Percentiles rank a stretch among this genome's conserved stretches.
Evolutionary conservation across 2,113 vertebrate genomes (phyloP).

Genomic region (Erpornis zantholeuca): DNA sequence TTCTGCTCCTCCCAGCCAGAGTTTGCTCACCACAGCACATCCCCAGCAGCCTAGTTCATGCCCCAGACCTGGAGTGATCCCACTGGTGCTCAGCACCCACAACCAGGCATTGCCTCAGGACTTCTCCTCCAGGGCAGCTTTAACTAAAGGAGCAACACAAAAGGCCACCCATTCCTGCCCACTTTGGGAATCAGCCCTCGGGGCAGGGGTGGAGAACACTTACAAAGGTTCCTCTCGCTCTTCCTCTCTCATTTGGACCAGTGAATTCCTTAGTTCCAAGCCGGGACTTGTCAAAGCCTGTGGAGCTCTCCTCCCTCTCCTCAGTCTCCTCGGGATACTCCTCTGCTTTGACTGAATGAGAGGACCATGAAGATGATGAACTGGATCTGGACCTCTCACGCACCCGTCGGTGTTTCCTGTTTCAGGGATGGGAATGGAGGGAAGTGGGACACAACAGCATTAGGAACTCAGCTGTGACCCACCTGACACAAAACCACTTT

Average conservation of each 20-base stretch:
- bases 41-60: not conserved
- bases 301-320: slow-evolving; percentile 80
- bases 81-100: not conserved
- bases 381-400: slow-evolving; percentile 90
- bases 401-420: slow-evolving; percentile 87
- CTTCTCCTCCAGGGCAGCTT: not conserved
- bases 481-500: not conserved
- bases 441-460: not conserved
- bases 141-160: not conserved
- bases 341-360: slow-evolving; percentile 80
- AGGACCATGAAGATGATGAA: slow-evolving; percentile 89
- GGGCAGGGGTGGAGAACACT: slow-evolving; percentile 53
- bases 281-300: slow-evolving; percentile 79
- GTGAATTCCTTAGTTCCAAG: slow-evolving; percentile 80
- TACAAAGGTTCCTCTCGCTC: slow-evolving; percentile 87
- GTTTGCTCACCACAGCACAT: not conserved
- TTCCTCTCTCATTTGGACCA: slow-evolving; percentile 78
- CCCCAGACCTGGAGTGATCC: not conserved
- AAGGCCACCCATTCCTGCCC: accelerated
- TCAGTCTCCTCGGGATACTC: slow-evolving; percentile 79
- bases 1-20: not conserved
- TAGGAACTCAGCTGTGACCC: not conserved
- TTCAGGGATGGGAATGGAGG: not conserved
- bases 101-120: not conserved
- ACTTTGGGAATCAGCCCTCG: accelerated